Percentiles rank a stretch among this genome's conserved stretches.
Conservation (phyloP, 2,888 invertebrate species). For the Cryptocephalus moraei region DNA sequence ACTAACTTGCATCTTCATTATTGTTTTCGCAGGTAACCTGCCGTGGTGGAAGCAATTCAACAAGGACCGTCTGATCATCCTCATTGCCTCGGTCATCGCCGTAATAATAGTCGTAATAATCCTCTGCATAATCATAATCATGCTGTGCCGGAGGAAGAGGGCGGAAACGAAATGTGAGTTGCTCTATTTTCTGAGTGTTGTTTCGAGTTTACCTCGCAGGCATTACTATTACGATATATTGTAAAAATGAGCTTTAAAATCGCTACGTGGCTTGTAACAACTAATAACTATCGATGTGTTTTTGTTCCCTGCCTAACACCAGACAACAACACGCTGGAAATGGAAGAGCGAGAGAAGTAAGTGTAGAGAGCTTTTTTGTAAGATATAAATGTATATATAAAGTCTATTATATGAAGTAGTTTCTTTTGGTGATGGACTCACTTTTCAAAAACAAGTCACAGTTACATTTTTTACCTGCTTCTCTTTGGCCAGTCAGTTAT, state of each 20-base stretch:
- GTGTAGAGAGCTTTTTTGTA: no score
- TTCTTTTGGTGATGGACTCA: no score
- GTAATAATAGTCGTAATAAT: conserved; percentile 69
- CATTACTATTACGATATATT: not conserved
- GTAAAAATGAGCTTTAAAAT: no score
- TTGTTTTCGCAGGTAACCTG: conserved; percentile 52
- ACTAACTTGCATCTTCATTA: no score
- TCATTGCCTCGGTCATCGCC: conserved; percentile 56
- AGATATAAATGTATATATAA: no score
- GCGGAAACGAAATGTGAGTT: conserved; percentile 75
- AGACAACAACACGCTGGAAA: conserved; percentile 72
- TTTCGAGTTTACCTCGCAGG: conserved; percentile 3
- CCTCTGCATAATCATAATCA: conserved; percentile 75
- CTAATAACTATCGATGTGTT: conserved; percentile 17
- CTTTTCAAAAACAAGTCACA: no score
- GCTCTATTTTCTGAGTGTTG: conserved; percentile 10
- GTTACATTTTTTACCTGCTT: no score
- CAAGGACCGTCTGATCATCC: conserved; percentile 68
- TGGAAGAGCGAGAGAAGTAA: conserved; percentile 82
- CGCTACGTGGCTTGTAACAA: conserved; percentile 7
- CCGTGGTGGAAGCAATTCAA: conserved; percentile 71
- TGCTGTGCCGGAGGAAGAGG: conserved; percentile 74
- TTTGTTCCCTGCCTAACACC: conserved; percentile 45
- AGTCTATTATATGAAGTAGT: no score
- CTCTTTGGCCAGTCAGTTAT: no score